phyloP scores from a whole-genome alignment of 2,888 invertebrate genomes.

The Synergus laeviventris region DNA sequence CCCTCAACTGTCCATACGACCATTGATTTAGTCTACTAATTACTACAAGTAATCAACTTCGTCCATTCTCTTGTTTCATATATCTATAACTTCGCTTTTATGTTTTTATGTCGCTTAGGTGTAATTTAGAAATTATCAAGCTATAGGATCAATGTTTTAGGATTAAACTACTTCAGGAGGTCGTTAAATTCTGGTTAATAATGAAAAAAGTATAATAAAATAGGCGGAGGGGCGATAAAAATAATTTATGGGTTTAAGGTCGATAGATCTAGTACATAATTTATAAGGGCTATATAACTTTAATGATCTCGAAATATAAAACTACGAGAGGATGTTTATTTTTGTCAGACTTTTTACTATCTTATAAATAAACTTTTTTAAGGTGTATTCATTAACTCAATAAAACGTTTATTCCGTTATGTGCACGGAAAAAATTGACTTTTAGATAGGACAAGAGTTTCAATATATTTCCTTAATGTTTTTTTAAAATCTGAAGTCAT shows the following conservation, averaged over 20 bases:
- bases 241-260: conserved; percentile 16
- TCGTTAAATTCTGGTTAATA: neutral
- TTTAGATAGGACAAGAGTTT: too few species aligned
- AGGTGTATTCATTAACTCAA: too few species aligned
- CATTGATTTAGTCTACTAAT: conserved; percentile 63
- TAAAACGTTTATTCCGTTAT: too few species aligned
- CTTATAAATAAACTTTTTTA: too few species aligned
- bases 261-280: neutral
- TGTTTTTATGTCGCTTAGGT: neutral
- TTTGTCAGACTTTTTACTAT: neutral
- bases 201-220: conserved; percentile 30
- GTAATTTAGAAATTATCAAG: neutral
- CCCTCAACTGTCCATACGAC: conserved; percentile 41
- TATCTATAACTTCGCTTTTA: neutral
- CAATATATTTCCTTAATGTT: too few species aligned
- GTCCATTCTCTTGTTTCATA: conserved; percentile 44
- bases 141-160: neutral
- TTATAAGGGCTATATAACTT: neutral
- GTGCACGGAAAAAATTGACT: too few species aligned
- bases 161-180: conserved; percentile 19
- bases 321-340: neutral
- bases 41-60: conserved; percentile 63
- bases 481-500: too few species aligned
- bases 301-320: neutral
- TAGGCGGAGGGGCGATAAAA: neutral